Base-by-base conservation (phyloP, 2,888 invertebrate species). In the Antheraea yamamai region DNA sequence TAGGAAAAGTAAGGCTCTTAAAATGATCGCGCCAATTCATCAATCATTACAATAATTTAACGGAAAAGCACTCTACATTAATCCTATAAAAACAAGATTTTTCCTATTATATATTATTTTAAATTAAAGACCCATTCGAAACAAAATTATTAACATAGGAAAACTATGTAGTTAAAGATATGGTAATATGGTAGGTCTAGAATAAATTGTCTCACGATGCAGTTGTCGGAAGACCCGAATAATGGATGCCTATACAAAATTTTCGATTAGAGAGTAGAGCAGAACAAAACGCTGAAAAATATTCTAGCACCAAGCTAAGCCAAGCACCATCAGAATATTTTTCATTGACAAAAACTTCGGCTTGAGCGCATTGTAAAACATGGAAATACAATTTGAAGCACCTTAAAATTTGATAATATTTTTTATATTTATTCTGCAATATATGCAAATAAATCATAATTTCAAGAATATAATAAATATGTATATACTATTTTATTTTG, bases 1-100 rank as follows among this genome's bases (percentile, higher is more conserved):
- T 91, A 64, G 94, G 89, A 77, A 91, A 89, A 89, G 94, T 93
- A 85, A 73, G 76, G 35, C 51, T 20, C 14, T 66, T 66, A 30
- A 26, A 66, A 26, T 30, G 14, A 66, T 30, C 4, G 30, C 18
- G 6, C 20, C 7, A 20, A 55, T 55, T 20, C 20, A 7, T n/a
- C 20, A 20, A 55, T n/a, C 55, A 20, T 6, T 20, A 55, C 55
- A 55, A 55, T 55, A 7, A 20, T 20, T 55, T 7, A 7, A 55
- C 7, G 55, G 20, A 55, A 55, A 55, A 18, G 55, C 16, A 16
- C n/a, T 55, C 4, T 6, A 20, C 18, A 39, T 39, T 39, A 39
- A 39, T 47, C 47, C 1, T 47, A 47, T 0, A 47, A 10, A 47
- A 47, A 12, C 39, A 47, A 47, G 10, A 39, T 47, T 47, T 47